These are phyloP conservation scores for Flexamia atlantica DNA, from an alignment of 2,888 invertebrate genomes.

Conservation along the genomic window DNA sequence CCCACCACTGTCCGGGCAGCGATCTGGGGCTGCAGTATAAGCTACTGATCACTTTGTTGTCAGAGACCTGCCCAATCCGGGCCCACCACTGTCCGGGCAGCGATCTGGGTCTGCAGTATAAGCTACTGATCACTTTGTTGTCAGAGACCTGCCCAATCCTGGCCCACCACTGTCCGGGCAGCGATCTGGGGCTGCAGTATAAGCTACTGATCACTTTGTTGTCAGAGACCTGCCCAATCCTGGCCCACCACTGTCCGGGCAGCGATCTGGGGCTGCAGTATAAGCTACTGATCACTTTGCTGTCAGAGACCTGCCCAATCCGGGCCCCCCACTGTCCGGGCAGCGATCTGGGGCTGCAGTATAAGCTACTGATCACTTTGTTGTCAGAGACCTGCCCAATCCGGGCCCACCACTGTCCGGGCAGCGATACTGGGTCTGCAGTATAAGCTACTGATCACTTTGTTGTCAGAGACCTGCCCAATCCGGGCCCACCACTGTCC, in stretches of 20 bases:
- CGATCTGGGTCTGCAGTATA: neutral
- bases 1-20: neutral
- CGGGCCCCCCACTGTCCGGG: neutral
- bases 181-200: neutral
- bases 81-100: neutral
- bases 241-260: neutral
- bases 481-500: neutral
- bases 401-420: neutral
- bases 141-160: slow-evolving; percentile 38
- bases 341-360: neutral
- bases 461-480: slow-evolving; percentile 28
- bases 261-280: too few relatives aligned
- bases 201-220: neutral
- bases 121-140: neutral
- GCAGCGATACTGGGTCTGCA: neutral
- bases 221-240: slow-evolving; percentile 34
- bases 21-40: neutral
- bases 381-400: slow-evolving; percentile 33
- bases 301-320: slow-evolving; percentile 24
- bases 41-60: neutral
- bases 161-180: neutral
- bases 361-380: too few relatives aligned
- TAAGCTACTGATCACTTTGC: too few relatives aligned
- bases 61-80: slow-evolving; percentile 31
- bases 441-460: too few relatives aligned